Base-by-base conservation (phyloP, 2,797 vertebrate genomes). In the Amblyopsis hoosieri region DNA sequence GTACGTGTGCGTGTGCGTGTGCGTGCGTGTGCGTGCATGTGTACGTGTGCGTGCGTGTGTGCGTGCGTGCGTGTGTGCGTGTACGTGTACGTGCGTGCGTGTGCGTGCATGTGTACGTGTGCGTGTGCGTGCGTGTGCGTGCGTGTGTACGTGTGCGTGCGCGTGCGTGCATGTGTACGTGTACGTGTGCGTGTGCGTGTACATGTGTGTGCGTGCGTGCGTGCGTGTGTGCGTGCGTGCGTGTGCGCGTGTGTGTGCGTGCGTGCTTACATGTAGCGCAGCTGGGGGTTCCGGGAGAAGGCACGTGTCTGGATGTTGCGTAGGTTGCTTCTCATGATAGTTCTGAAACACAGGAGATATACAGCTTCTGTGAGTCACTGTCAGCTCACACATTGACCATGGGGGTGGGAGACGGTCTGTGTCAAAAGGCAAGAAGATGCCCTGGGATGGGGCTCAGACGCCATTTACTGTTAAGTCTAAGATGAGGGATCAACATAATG, bases 281-380 rank as follows among this genome's bases (percentile, higher is more conserved):
- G 89, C 50, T 96, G 91, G 13, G 95, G 95, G 80, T 99, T 99
- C 90, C 96, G 95, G 81, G 94, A 94, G 62, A 99, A 99, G 60
- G 94, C 95, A 23, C 94, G 91, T 1, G 94, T 83, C 75, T 95
- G 95, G 88, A 99, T 95, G 12, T 72, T 88, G 46, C 91, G 88
- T 66, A 99, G 91, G 90, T 93, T 95, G 86, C 95, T 97, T 84
- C 93, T 96, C 72, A 90, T 95, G 74, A 99, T 96, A 69, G 95
- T 96, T 86, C 97, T 98, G 45, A n/a, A 72, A 69, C 48, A 78
- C 4, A 78, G 1, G 56, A 0, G 31, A 33, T 9, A 37, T 12
- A 15, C 23, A 14, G 33, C 33, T 37, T 37, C 8, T 37, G 8
- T 37, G 33, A 37, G 33, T 37, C 33, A 37, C 33, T 37, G 33